Conservation (phyloP, 2,113 vertebrate species). For the Tachuris rubrigastra region DNA sequence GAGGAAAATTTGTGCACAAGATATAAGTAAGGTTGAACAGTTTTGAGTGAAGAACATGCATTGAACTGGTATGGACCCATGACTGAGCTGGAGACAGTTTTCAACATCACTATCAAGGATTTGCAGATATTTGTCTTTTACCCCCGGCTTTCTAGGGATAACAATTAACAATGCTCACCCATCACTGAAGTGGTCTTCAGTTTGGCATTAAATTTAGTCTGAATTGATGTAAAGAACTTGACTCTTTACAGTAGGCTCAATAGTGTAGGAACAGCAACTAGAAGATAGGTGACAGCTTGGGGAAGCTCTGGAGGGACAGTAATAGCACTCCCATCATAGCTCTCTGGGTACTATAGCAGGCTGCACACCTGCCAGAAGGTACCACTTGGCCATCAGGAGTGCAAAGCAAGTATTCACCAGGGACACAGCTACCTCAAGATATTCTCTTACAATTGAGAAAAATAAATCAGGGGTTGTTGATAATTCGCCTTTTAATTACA, state of each 20-base stretch:
- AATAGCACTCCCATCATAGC: not conserved
- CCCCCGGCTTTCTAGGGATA: not conserved
- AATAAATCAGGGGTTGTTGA: constrained; percentile 37
- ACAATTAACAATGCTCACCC: not conserved
- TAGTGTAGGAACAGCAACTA: not conserved
- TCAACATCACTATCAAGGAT: not conserved
- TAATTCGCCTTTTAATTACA: constrained; percentile 62
- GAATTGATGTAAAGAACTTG: not conserved
- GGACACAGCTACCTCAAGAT: not conserved
- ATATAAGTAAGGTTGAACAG: not conserved
- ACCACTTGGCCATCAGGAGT: not conserved
- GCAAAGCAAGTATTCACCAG: not conserved
- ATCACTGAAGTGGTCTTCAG: not conserved
- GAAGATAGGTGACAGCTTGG: not conserved
- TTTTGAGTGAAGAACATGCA: not conserved
- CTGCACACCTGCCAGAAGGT: not conserved
- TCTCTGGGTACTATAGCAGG: accelerated
- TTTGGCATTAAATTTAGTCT: not conserved
- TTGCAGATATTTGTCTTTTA: not conserved
- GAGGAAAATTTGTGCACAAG: not conserved
- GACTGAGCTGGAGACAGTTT: not conserved
- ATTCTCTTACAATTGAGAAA: constrained; percentile 6
- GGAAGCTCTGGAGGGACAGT: not conserved
- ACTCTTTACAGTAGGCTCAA: not conserved
- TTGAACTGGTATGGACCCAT: not conserved